phyloP scores from a whole-genome alignment of 2,113 vertebrate species.

The Ranitomeya imitator region DNA sequence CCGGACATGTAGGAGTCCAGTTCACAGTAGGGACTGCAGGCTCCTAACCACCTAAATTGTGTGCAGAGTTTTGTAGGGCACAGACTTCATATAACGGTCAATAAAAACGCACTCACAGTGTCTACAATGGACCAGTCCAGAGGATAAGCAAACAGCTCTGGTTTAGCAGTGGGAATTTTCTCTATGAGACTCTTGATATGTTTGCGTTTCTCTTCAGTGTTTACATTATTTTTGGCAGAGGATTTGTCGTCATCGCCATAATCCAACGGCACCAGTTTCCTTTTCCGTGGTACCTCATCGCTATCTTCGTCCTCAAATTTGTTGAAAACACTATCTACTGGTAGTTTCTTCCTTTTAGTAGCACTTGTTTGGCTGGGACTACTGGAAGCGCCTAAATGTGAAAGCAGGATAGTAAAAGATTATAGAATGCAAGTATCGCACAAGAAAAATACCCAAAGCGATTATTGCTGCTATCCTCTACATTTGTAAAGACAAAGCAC shows the following conservation, averaged over 20 bases:
- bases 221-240: conserved; percentile 87
- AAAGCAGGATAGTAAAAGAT: neutral
- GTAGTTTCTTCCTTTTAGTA: conserved; percentile 93
- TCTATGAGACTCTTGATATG: conserved; percentile 98
- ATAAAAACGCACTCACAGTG: conserved; percentile 79
- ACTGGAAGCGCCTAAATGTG: conserved; percentile 81
- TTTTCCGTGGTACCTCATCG: conserved; percentile 91
- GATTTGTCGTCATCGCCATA: conserved; percentile 96
- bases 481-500: too few relatives aligned
- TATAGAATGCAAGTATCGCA: too few relatives aligned
- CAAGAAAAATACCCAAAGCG: too few relatives aligned
- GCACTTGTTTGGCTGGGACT: conserved; percentile 93
- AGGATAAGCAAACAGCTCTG: conserved; percentile 95
- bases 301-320: conserved; percentile 97
- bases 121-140: conserved; percentile 98
- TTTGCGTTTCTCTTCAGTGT: conserved; percentile 95
- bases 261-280: conserved; percentile 95
- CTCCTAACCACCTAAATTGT: neutral
- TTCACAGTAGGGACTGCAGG: too few relatives aligned
- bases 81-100: neutral
- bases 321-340: conserved; percentile 96
- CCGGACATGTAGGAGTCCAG: too few relatives aligned
- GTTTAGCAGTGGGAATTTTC: conserved; percentile 97
- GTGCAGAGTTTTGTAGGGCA: neutral
- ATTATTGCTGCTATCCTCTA: too few relatives aligned